Percentiles rank a stretch among this genome's conserved stretches.
Evolutionary conservation across 2,113 vertebrate genomes (phyloP).

Genomic region (Hiodon tergisus): DNA sequence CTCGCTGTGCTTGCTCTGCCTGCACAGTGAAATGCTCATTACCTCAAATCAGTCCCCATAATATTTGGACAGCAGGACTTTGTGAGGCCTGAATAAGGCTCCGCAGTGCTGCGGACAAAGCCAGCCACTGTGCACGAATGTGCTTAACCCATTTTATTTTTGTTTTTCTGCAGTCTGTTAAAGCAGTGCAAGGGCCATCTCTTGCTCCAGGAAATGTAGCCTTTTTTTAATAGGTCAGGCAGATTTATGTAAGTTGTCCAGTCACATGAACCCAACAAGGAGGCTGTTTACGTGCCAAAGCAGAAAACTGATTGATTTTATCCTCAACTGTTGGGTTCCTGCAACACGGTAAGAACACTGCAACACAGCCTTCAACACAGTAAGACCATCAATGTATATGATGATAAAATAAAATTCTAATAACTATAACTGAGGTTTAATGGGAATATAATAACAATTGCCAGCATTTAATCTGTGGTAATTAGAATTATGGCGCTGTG

Average conservation of each 20-base stretch:
- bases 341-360: too few species aligned
- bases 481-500: too few species aligned
- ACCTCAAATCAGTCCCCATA: background rate
- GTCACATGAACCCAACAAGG: background rate
- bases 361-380: too few species aligned
- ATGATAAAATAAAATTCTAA: too few species aligned
- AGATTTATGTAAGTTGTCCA: background rate
- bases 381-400: too few species aligned
- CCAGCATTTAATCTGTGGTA: too few species aligned
- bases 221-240: background rate
- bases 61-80: background rate
- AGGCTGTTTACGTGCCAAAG: background rate
- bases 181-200: background rate
- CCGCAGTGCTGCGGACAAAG: background rate
- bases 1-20: background rate
- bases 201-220: slow-evolving; percentile 11
- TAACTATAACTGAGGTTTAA: too few species aligned
- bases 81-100: background rate
- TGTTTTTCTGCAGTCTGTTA: background rate
- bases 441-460: too few species aligned
- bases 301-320: background rate
- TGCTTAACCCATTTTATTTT: background rate
- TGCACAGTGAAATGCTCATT: background rate
- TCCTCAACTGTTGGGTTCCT: background rate
- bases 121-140: background rate